Evolutionary conservation across 2,113 vertebrate genomes (phyloP).

Genomic region (Hippocampus barbouri): DNA sequence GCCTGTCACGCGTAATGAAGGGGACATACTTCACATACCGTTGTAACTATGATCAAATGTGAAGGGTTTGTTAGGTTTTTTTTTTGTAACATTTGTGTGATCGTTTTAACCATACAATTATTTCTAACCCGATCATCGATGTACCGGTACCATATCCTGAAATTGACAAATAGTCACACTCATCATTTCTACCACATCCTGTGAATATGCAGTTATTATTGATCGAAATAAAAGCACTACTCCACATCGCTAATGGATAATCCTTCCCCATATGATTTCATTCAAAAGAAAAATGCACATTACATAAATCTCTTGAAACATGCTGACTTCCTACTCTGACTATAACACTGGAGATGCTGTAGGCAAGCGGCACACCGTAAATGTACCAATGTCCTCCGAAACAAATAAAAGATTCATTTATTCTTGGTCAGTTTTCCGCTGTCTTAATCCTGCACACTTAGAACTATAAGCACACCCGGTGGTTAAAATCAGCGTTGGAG

Average conservation of each 20-base stretch:
- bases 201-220: neutral
- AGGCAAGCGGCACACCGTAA: conserved; percentile 3
- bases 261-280: neutral
- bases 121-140: conserved; percentile 24
- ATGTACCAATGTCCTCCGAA: neutral
- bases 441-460: conserved; percentile 12
- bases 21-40: conserved; percentile 33
- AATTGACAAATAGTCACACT: neutral
- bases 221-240: neutral
- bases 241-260: neutral
- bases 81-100: neutral
- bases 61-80: neutral
- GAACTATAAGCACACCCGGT: conserved; percentile 7
- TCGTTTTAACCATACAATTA: conserved; percentile 34
- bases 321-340: conserved; percentile 3
- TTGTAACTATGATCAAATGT: conserved; percentile 28
- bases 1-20: conserved; percentile 17
- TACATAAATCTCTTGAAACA: neutral
- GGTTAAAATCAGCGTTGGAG: neutral
- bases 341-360: conserved; percentile 8
- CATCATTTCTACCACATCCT: neutral
- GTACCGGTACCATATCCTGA: conserved; percentile 52
- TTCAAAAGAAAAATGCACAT: neutral
- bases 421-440: conserved; percentile 9
- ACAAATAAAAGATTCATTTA: neutral